Evolutionary conservation across 2,797 vertebrate species (phyloP), one percentile per base, ranked within the genome.

Genomic region (Emydoidea blandingii): DNA sequence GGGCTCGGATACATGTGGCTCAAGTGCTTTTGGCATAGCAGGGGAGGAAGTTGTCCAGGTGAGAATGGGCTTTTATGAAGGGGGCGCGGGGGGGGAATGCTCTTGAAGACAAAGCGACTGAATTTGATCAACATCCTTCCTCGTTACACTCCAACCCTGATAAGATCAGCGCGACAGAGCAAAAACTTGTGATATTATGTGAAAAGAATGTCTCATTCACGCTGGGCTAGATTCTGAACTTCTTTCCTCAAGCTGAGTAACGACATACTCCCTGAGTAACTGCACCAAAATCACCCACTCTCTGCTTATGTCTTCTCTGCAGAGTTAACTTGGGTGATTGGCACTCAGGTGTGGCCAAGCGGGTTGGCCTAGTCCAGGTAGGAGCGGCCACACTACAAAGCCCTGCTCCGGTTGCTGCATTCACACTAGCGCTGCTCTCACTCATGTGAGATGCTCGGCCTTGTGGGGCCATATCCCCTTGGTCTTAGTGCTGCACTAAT

Each of bases 31-130:
- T 93, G 47, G 85, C 90, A 78, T 4, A 2, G 95, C 94, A 52
- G 37, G 91, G 94, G 81, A 96, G 96, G 96, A 97, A 97, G 94
- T 95, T 97, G 93, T 97, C 90, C 95, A 96, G 87, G 88, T 2
- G 82, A 94, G 96, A 88, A 92, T 11, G 18, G 52, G 15, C 5
- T 68, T 89, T 88, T 82, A 15, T 37, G 53, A 79, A 62, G 37
- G 21, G 57, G 10, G 57, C 14, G 2, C 4, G 31, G 12, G 6
- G 92, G 93, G 90, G 3, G 94, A 96, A 88, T 91, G 44, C 95
- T 92, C 95, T 94, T 90, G 89, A 96, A 3, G 81, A 89, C 25
- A 89, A 91, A 97, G 90, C 52, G 12, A 92, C 94, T 96, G 96
- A 49, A 94, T 93, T 72, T 81, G 68, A 97, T 65, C 96, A 97